Evolutionary conservation across 1,140 invertebrate genomes (phyloP), one percentile per base, ranked within the genome.

Genomic region (Drosophila nebulosa): DNA sequence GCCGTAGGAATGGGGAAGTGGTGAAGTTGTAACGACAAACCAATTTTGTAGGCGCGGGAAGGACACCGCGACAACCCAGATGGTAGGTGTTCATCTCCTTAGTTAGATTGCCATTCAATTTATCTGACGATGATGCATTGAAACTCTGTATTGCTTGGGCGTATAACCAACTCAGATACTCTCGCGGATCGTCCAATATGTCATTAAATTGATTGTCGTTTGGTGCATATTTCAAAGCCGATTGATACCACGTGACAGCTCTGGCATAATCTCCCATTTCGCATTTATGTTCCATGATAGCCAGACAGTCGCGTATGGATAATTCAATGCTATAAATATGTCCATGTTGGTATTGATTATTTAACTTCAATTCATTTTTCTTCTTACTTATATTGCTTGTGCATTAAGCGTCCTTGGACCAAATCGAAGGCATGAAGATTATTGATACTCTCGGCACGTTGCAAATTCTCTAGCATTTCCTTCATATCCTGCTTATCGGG

Each of bases 21-120:
- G 95, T 94, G 58, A 93, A 93, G 10, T 94, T 92, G 90, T 98
- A 99, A 14, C 94, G 94, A 92, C 98, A 99, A 73, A 93, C 94
- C 3, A 98, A 92, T 60, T 92, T 58, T 0, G 3, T 14, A n/a
- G 21, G 16, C 24, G 92, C 84, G 1, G 84, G 65, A 61, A 95
- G 92, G 90, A 98, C 97, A 26, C 96, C 96, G 14, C 98, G 94
- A 91, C 98, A 99, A 2, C 99, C 92, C 73, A 94, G 94, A 92
- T 99, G 30, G 0, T 30, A 10, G 1, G 50, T 27, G 30, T 2
- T 27, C 0, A 73, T 16, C 6, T 64, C 26, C 1, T 14, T 10
- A 4, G 55, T 36, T 1, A 77, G 1, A 16, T 60, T 26, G 1
- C 12, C 39, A 2, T 62, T 61, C 24, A 55, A 5, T 4, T 32